A percentile compares a stretch with the other conserved stretches of the same genome.
These are phyloP conservation scores for Mimachlamys varia DNA, from an alignment of 2,888 invertebrate genomes.

Conservation along the genomic window DNA sequence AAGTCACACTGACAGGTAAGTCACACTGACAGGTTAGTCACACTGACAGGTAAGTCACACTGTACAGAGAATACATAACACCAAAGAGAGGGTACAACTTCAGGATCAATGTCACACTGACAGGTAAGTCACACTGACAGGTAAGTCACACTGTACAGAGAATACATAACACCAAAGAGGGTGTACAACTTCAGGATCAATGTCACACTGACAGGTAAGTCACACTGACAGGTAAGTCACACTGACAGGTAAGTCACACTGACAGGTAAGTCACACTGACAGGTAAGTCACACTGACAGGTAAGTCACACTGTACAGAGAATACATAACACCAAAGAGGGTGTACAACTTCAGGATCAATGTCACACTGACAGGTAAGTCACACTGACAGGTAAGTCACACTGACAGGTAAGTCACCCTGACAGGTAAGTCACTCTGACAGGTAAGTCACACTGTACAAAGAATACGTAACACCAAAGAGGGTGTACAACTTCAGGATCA, in stretches of 20 bases:
- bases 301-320: neutral
- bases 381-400: neutral
- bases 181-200: conserved; percentile 29
- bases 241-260: neutral
- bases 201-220: neutral
- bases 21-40: neutral
- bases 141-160: neutral
- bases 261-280: neutral
- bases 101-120: neutral
- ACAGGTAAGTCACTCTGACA: neutral
- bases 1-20: neutral
- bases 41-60: neutral
- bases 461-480: neutral
- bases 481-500: conserved; percentile 28
- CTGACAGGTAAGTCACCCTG: neutral
- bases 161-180: neutral
- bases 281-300: neutral
- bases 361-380: neutral
- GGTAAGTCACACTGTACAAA: neutral
- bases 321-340: neutral
- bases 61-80: neutral
- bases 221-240: neutral
- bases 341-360: conserved; percentile 19
- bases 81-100: neutral
- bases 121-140: neutral